Percentiles rank a stretch among this genome's conserved stretches.
These are phyloP conservation scores for Nemapogon koenigi DNA, from an alignment of 2,888 invertebrate genomes.

Conservation along the genomic window DNA sequence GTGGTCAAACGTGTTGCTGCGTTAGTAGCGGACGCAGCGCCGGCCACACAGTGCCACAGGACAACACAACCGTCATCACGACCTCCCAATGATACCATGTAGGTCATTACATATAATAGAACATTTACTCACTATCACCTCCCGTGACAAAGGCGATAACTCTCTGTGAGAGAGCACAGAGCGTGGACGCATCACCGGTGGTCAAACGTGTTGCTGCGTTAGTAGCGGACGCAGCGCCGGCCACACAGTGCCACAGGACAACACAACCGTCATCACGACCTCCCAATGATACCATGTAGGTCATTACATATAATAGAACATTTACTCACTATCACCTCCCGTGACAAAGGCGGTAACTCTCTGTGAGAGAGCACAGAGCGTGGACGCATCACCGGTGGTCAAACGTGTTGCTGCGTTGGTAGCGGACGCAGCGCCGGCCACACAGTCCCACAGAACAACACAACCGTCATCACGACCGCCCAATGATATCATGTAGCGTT, in stretches of 20 bases:
- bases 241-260: constrained; percentile 81
- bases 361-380: constrained; percentile 58
- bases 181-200: constrained; percentile 72
- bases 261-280: constrained; percentile 90
- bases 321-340: constrained; percentile 70
- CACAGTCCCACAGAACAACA: constrained; percentile 84
- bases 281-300: constrained; percentile 84
- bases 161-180: constrained; percentile 60
- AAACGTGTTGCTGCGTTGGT: constrained; percentile 66
- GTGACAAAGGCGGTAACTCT: constrained; percentile 73
- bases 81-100: constrained; percentile 86
- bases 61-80: constrained; percentile 89
- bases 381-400: constrained; percentile 74
- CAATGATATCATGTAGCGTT: constrained; percentile 81
- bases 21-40: constrained; percentile 67
- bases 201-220: constrained; percentile 68
- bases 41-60: constrained; percentile 78
- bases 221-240: constrained; percentile 68
- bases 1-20: constrained; percentile 71
- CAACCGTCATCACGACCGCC: constrained; percentile 92
- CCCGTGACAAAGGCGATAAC: constrained; percentile 76
- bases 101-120: too few relatives aligned
- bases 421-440: constrained; percentile 67
- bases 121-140: constrained; percentile 65
- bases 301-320: too few relatives aligned